Evolutionary conservation across 1,140 invertebrate species (phyloP), one percentile per base, ranked within the genome.

Genomic region (Drosophila hydei): DNA sequence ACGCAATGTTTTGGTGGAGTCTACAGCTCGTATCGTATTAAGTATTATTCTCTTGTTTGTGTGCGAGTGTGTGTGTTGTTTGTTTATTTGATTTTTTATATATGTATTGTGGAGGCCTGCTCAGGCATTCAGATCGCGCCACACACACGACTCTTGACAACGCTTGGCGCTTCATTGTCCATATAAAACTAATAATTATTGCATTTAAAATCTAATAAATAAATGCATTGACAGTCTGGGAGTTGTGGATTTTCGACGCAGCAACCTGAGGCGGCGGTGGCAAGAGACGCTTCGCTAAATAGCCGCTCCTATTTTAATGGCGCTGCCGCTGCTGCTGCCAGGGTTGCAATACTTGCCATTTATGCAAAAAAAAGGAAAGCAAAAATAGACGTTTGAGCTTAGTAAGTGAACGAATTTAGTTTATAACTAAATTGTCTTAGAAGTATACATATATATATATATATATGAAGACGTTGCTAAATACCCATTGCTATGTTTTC

Each of bases 201-300:
- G 87, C 85, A 87, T 89, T 89, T 89, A 90, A 89, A 89, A 89
- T 89, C 80, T 89, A 89, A 89, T 89, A 89, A 89, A 89, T 89
- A 87, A 81, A 47, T 67, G 83, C 78, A 87, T 87, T 87, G 81
- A 87, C 81, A 88, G 81, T 19, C 56, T 16, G 76, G 80, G 76
- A 85, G 80, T 84, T 85, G 54, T 60, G 56, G 36, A 68, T 68
- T 60, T 59, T 16, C 38, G n/a, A 16, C 1, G 4, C 33, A 43
- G 16, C 51, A 47, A 25, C 14, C 14, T 9, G 23, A 5, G n/a
- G 47, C n/a, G 33, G 27, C 11, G 7, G 30, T 8, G 18, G 27
- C 30, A 33, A 30, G 14, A 42, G 27, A 19, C 23, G 12, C 47
- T 33, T 40, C 47, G 27, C 25, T 42, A 38, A 61, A 47, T 23